A percentile compares a stretch with the other conserved stretches of the same genome.
phyloP scores from a whole-genome alignment of 2,888 invertebrate species.

The Drosophila neotestacea region DNA sequence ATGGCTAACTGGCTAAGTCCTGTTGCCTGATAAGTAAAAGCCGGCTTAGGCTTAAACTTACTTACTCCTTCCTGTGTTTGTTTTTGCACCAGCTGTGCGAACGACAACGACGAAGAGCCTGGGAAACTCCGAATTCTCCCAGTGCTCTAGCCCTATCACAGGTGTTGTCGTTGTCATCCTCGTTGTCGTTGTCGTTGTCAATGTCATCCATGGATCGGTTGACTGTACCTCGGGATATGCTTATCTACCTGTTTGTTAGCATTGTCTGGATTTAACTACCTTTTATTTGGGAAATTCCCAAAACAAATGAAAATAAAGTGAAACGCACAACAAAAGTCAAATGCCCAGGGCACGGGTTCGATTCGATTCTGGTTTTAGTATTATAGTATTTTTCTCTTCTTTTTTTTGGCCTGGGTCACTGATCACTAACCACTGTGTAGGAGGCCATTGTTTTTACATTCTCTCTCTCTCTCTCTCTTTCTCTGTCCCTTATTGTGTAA shows the following conservation, averaged over 20 bases:
- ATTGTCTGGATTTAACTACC: conserved; percentile 71
- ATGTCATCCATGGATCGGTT: conserved; percentile 33
- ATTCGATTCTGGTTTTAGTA: conserved; percentile 20
- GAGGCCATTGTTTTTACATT: conserved; percentile 66
- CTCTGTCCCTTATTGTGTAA: conserved; percentile 29
- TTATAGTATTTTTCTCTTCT: conserved; percentile 16
- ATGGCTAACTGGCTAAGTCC: conserved; percentile 72
- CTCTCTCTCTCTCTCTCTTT: conserved; percentile 14
- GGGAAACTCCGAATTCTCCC: conserved; percentile 71
- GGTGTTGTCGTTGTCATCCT: conserved; percentile 35
- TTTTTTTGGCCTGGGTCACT: conserved; percentile 34
- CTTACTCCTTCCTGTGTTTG: conserved; percentile 75
- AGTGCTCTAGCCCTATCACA: conserved; percentile 30
- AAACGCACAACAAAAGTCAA: conserved; percentile 79
- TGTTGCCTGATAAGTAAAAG: conserved; percentile 62
- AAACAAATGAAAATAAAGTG: conserved; percentile 79
- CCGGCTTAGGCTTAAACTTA: conserved; percentile 70
- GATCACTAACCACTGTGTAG: conserved; percentile 72
- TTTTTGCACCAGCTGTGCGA: conserved; percentile 65
- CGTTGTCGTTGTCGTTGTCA: conserved; percentile 41
- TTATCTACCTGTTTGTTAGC: conserved; percentile 59
- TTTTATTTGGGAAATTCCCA: conserved; percentile 79
- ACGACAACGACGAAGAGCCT: conserved; percentile 44
- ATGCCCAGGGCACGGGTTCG: conserved; percentile 61
- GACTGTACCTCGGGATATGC: conserved; percentile 59